Conservation (phyloP, 1,140 invertebrate species). For the Campoletis sonorensis region DNA sequence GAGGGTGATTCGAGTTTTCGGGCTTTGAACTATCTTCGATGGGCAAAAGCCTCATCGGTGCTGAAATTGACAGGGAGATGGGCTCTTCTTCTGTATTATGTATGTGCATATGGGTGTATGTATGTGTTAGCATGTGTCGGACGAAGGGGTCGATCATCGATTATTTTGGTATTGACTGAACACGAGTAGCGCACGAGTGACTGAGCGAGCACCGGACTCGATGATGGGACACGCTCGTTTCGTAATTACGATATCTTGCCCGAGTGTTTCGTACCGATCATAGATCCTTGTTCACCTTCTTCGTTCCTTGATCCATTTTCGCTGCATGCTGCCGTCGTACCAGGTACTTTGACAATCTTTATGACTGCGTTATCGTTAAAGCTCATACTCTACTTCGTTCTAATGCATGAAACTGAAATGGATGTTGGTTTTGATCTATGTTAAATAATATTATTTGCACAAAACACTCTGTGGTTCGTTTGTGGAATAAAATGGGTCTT, state of each 20-base stretch:
- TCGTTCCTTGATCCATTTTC: conserved; percentile 30
- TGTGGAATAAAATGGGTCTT: too few species aligned
- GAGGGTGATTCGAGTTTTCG: conserved; percentile 36
- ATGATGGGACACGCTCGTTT: conserved; percentile 40
- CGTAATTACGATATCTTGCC: conserved; percentile 49
- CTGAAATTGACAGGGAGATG: conserved; percentile 42
- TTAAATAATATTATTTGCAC: background rate
- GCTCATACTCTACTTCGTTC: background rate
- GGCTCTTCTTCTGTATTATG: background rate
- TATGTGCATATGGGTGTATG: conserved; percentile 8
- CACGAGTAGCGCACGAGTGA: conserved; percentile 38
- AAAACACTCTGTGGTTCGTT: too few species aligned
- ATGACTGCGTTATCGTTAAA: background rate
- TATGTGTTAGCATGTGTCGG: conserved; percentile 5
- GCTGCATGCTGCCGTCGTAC: background rate
- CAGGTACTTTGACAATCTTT: background rate
- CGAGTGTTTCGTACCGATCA: conserved; percentile 33
- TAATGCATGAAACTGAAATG: background rate
- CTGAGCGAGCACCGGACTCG: conserved; percentile 42
- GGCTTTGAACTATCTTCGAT: conserved; percentile 46
- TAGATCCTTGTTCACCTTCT: conserved; percentile 33
- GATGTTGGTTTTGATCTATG: too few species aligned
- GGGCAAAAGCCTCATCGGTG: conserved; percentile 23
- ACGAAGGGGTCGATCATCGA: conserved; percentile 47
- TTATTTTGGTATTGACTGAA: conserved; percentile 54